Conservation (phyloP, 2,797 vertebrate species). For the Sylvilagus floridanus region DNA sequence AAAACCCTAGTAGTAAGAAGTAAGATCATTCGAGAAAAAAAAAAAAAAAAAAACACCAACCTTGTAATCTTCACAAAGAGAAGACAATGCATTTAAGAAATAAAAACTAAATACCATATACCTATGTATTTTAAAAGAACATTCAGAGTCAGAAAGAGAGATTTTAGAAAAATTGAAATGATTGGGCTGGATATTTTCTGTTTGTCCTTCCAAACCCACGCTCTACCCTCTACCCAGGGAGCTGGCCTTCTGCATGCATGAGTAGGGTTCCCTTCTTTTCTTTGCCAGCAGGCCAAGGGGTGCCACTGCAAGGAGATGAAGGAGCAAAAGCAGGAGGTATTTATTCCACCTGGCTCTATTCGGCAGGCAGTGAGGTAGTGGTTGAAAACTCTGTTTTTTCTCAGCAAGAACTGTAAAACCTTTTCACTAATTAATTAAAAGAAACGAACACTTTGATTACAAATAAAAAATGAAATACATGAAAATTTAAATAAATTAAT, state of each 20-base stretch:
- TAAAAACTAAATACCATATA: neutral
- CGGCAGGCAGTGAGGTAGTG: neutral
- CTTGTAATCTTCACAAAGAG: neutral
- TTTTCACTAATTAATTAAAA: neutral
- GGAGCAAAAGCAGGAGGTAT: neutral
- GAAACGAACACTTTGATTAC: neutral
- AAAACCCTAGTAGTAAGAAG: neutral
- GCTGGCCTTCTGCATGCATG: neutral
- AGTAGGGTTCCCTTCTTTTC: neutral
- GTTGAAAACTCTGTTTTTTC: neutral
- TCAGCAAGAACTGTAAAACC: neutral
- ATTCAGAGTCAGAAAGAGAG: neutral
- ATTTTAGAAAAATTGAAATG: neutral
- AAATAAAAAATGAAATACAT: slow-evolving; percentile 9
- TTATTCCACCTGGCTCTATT: neutral
- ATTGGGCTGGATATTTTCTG: neutral
- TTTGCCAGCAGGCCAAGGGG: neutral
- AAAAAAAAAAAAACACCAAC: neutral
- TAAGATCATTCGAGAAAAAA: neutral
- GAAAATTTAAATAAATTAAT: slow-evolving; percentile 21
- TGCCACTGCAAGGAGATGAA: neutral
- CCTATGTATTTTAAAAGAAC: neutral
- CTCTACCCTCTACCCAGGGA: neutral
- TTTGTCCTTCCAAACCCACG: neutral
- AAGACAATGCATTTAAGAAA: neutral